phyloP scores from a whole-genome alignment of 2,113 vertebrate genomes.

The Cacatua alba region DNA sequence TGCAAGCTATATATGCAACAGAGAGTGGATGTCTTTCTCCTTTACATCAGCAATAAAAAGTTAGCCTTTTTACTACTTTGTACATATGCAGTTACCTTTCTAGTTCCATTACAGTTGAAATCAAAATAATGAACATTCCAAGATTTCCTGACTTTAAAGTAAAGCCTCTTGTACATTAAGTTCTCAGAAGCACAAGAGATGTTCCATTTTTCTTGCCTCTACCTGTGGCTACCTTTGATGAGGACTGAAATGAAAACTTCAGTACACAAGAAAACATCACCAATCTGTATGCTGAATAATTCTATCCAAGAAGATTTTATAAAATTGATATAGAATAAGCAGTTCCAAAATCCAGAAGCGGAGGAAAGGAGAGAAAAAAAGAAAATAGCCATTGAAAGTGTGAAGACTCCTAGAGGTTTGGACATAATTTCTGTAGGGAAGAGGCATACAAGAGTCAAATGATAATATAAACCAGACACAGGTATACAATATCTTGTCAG shows the following conservation, averaged over 20 bases:
- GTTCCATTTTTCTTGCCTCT: neutral
- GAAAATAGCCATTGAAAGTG: neutral
- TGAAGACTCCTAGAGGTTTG: neutral
- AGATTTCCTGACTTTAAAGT: neutral
- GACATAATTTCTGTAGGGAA: neutral
- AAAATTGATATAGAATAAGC: neutral
- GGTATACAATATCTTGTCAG: neutral
- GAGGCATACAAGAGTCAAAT: neutral
- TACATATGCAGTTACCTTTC: neutral
- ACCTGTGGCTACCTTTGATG: neutral
- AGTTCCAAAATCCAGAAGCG: neutral
- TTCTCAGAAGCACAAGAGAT: neutral
- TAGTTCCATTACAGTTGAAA: neutral
- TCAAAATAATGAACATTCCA: neutral
- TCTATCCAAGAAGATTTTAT: neutral
- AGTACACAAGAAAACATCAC: neutral
- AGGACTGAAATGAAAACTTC: neutral
- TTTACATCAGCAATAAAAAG: neutral
- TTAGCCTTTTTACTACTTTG: neutral
- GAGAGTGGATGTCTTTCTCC: neutral
- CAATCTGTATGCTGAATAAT: neutral
- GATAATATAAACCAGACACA: neutral
- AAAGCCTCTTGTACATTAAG: neutral
- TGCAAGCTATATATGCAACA: neutral
- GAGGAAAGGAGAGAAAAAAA: too few relatives aligned